Evolutionary conservation across 37 sponge, comb jelly and placozoan genomes (phyloP).

Genomic region (Cladorhizidae sp.): DNA sequence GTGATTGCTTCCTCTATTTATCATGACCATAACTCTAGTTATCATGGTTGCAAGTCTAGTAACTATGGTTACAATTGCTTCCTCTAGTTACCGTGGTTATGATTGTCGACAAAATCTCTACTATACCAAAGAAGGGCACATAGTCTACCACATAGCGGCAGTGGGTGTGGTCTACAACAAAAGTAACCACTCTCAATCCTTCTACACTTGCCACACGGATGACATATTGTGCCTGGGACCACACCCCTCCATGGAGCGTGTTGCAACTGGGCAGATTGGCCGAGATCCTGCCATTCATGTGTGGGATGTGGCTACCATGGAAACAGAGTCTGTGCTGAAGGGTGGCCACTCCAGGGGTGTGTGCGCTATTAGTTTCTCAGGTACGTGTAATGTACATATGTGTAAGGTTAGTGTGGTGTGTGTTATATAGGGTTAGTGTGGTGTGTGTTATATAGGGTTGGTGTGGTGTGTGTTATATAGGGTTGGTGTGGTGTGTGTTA

Average conservation of each 20-base stretch:
- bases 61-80: too few species aligned
- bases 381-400: too few species aligned
- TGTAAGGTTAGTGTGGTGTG: too few species aligned
- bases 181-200: conserved; percentile 79
- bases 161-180: conserved; percentile 92
- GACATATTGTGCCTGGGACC: conserved; percentile 95
- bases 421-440: too few species aligned
- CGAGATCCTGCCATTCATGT: conserved; percentile 89
- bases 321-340: conserved; percentile 88
- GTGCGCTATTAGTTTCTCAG: conserved; percentile 87
- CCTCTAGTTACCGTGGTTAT: conserved; percentile 91
- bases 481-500: too few species aligned
- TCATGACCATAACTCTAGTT: conserved; percentile 21
- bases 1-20: background rate
- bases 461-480: too few species aligned
- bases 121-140: conserved; percentile 83
- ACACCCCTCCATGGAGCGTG: conserved; percentile 71
- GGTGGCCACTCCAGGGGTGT: conserved; percentile 88
- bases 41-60: too few species aligned
- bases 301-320: conserved; percentile 85
- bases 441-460: too few species aligned
- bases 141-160: conserved; percentile 97
- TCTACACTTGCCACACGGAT: conserved; percentile 90
- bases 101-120: conserved; percentile 94
- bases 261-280: conserved; percentile 75